phyloP scores from a whole-genome alignment of 2,888 invertebrate genomes.

The Achlya flavicornis region DNA sequence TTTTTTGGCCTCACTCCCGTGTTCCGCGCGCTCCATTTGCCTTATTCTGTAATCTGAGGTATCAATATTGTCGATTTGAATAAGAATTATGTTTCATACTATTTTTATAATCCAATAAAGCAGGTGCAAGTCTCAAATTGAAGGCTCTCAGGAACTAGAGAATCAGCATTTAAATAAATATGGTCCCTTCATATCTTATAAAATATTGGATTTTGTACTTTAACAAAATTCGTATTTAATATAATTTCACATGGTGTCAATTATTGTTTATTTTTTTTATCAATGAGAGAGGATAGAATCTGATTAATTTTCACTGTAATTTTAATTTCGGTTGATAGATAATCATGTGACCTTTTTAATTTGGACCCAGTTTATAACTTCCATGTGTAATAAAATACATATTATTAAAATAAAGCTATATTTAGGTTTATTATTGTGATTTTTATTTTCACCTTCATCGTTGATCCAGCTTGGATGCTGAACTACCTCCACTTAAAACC shows the following conservation, averaged over 20 bases:
- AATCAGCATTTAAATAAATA: conserved; percentile 49
- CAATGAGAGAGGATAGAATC: conserved; percentile 69
- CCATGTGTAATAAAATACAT: conserved; percentile 65
- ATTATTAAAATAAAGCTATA: conserved; percentile 73
- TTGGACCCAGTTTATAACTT: conserved; percentile 66
- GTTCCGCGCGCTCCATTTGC: too few relatives aligned
- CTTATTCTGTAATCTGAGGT: too few relatives aligned
- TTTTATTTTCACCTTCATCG: conserved; percentile 43
- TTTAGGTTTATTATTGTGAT: conserved; percentile 58
- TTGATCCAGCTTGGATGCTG: too few relatives aligned
- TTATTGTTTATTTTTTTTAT: conserved; percentile 42
- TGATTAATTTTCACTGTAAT: conserved; percentile 53
- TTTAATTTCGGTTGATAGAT: conserved; percentile 47
- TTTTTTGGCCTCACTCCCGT: too few relatives aligned
- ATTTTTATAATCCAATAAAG: conserved; percentile 39
- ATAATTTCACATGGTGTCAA: conserved; percentile 47
- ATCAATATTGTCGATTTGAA: conserved; percentile 38
- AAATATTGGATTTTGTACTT: conserved; percentile 25
- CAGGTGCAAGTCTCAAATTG: conserved; percentile 75
- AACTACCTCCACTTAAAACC: too few relatives aligned
- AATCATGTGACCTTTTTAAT: conserved; percentile 65
- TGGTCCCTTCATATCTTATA: conserved; percentile 35
- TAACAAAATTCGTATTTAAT: conserved; percentile 36
- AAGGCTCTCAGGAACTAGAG: conserved; percentile 43
- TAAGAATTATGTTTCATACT: conserved; percentile 46